Evolutionary conservation across 2,797 vertebrate species (phyloP).

Genomic region (Tolypeutes matacus): DNA sequence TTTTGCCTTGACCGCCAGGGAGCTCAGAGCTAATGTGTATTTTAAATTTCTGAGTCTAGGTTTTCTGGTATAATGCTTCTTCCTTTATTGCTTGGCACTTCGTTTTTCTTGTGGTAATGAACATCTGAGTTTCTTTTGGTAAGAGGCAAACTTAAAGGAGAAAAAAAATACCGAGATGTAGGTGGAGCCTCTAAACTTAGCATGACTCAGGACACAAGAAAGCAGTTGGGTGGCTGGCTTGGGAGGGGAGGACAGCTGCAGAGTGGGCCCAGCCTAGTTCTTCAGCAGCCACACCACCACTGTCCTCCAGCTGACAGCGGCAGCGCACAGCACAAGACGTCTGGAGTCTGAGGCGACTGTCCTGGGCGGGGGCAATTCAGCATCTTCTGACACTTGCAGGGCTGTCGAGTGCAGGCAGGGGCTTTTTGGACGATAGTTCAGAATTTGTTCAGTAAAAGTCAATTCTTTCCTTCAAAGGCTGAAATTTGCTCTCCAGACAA

Average conservation of each 20-base stretch:
- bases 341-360: background rate
- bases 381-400: background rate
- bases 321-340: background rate
- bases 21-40: background rate
- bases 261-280: background rate
- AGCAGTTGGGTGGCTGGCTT: accelerated
- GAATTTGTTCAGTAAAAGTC: conserved; percentile 61
- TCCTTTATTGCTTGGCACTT: background rate
- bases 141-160: background rate
- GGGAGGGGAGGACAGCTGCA: background rate
- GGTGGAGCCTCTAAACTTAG: background rate
- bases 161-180: background rate
- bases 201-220: background rate
- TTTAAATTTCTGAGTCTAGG: background rate
- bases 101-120: background rate
- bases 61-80: background rate
- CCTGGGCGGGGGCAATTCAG: background rate
- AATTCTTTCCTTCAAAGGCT: conserved; percentile 58
- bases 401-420: background rate
- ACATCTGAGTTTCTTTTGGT: background rate
- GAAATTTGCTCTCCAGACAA: conserved; percentile 69
- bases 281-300: background rate
- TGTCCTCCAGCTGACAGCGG: accelerated
- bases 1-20: background rate
- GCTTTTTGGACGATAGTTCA: conserved; percentile 31